Percentiles rank a stretch among this genome's conserved stretches.
These are phyloP conservation scores for Cylloceria caligata DNA, from an alignment of 2,888 invertebrate genomes.

Conservation along the genomic window DNA sequence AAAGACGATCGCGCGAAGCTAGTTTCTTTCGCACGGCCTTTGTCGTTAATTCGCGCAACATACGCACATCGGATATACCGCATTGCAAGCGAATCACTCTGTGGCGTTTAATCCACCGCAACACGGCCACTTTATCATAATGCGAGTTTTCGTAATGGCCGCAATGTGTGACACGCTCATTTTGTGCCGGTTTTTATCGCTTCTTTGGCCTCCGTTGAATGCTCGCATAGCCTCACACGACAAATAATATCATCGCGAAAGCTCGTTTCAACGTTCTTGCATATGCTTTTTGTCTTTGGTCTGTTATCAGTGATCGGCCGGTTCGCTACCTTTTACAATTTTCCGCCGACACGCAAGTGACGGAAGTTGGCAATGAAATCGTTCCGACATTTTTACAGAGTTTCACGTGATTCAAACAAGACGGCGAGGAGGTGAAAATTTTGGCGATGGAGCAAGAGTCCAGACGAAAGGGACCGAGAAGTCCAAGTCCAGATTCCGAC, in stretches of 20 bases:
- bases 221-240: no score
- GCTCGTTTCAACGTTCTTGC: background rate
- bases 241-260: background rate
- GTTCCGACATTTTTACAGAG: conserved; percentile 1
- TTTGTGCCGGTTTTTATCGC: background rate
- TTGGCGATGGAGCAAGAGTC: conserved; percentile 76
- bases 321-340: conserved; percentile 7
- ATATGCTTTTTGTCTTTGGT: background rate
- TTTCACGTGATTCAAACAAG: background rate
- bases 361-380: background rate
- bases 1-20: background rate
- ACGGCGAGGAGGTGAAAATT: background rate
- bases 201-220: background rate
- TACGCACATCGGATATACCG: background rate
- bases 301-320: background rate
- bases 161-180: conserved; percentile 5
- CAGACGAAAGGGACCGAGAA: conserved; percentile 80
- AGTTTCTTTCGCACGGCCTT: background rate
- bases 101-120: conserved; percentile 38
- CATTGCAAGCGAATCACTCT: background rate
- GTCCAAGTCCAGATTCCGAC: conserved; percentile 81
- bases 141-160: conserved; percentile 46
- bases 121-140: conserved; percentile 24
- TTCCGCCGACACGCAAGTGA: background rate
- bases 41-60: conserved; percentile 4